Conservation (phyloP, 2,113 vertebrate species). For the Lophius piscatorius region DNA sequence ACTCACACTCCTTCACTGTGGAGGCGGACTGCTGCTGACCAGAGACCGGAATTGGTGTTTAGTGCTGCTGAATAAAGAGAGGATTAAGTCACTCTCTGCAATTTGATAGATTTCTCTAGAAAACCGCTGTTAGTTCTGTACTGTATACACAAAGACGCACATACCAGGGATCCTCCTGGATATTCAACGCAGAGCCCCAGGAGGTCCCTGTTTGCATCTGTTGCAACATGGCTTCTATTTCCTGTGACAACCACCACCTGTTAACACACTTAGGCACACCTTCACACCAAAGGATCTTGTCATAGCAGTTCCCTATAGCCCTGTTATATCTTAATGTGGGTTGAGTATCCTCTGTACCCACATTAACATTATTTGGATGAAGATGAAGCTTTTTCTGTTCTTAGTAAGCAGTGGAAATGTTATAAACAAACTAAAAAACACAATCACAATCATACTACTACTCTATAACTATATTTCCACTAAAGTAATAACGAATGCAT, state of each 20-base stretch:
- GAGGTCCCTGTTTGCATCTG: conserved; percentile 17
- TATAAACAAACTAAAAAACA: neutral
- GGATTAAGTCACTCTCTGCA: conserved; percentile 62
- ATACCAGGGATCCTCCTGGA: conserved; percentile 40
- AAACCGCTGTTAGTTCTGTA: conserved; percentile 56
- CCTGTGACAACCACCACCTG: conserved; percentile 11
- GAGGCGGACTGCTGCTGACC: conserved; percentile 39
- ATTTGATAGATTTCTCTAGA: conserved; percentile 54
- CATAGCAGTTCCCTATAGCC: too few relatives aligned
- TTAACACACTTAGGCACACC: conserved; percentile 17
- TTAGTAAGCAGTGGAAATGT: neutral
- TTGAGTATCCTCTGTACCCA: too few relatives aligned
- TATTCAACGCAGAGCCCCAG: conserved; percentile 12
- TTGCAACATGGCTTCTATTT: conserved; percentile 11
- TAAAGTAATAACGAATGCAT: neutral
- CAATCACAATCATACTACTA: too few relatives aligned
- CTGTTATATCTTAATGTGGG: too few relatives aligned
- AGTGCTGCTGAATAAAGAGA: conserved; percentile 58
- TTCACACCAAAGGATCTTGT: conserved; percentile 4
- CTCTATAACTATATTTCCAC: neutral
- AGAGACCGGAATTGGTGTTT: conserved; percentile 46
- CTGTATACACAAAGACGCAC: conserved; percentile 54
- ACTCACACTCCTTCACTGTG: conserved; percentile 52
- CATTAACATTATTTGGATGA: neutral
- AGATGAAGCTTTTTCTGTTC: neutral